Base-by-base conservation (phyloP, 2,888 invertebrate species). In the Harpalus rufipes region DNA sequence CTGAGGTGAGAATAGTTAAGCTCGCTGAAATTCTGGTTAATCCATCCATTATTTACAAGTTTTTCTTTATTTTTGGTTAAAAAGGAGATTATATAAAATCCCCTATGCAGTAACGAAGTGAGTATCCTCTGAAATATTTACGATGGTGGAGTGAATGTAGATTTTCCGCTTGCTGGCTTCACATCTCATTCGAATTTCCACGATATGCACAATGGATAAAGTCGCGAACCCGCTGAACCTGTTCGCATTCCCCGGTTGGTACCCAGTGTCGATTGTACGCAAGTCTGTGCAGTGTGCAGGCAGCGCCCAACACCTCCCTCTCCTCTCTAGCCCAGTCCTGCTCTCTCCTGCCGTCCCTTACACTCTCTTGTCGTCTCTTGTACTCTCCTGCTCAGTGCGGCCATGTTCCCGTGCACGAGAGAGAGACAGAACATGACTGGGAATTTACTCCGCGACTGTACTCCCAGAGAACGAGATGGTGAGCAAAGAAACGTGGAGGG, bases 141-240 rank as follows among this genome's bases (percentile, higher is more conserved):
- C 12, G 44, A 51, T 12, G 44, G 44, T 51, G 44, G 44, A 51
- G 44, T 51, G 10, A 51, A 51, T 51, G 44, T 51, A 51, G 44
- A 51, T 51, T 51, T 51, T 51, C 44, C 44, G 44, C 44, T 12
- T 12, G 44, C 44, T 51, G 44, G 44, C 44, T 51, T 51, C 44
- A 51, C 44, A 51, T 51, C 65, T 10, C 21, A 44, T 74, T 74
- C 59, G 18, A 74, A 14, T 78, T 56, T 58, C 80, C 63, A 59
- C 51, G 83, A 83, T 83, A 83, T 83, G 83, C 76, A 83, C 76
- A 61, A 74, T 83, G 61, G 83, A 74, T 83, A 76, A 83, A 83
- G 83, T 83, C 58, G 59, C 74, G 76, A 83, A 83, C 83, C 83
- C 83, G 83, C 21, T 21, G 78, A 58, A 78, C 58, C 74, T 78